Evolutionary conservation across 1,140 invertebrate genomes (phyloP).

Genomic region (Drosophila subobscura): DNA sequence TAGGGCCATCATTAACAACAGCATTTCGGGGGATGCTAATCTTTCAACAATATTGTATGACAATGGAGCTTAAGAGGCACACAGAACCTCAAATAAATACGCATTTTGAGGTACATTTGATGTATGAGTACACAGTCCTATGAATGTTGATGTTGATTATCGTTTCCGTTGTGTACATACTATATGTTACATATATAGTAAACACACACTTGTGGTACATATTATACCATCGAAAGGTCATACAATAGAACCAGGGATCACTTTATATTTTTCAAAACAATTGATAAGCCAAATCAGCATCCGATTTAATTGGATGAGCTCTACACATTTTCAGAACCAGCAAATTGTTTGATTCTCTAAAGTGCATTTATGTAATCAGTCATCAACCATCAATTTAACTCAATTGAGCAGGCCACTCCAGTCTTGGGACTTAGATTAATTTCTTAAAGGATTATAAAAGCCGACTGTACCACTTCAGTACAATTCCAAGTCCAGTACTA

Average conservation of each 20-base stretch:
- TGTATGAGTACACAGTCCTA: too few relatives aligned
- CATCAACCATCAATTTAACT: background rate
- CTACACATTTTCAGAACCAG: background rate
- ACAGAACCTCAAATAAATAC: too few relatives aligned
- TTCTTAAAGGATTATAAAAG: too few relatives aligned
- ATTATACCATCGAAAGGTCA: too few relatives aligned
- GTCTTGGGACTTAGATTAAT: too few relatives aligned
- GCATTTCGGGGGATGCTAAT: slow-evolving; percentile 17
- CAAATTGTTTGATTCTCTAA: background rate
- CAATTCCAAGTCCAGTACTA: too few relatives aligned
- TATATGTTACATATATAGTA: too few relatives aligned
- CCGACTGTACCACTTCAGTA: too few relatives aligned
- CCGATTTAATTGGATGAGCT: slow-evolving; percentile 15
- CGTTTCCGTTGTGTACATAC: background rate
- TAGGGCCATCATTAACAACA: slow-evolving; percentile 28
- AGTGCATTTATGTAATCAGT: slow-evolving; percentile 15
- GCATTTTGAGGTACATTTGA: too few relatives aligned
- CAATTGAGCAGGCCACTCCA: background rate
- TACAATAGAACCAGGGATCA: background rate
- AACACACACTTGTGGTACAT: too few relatives aligned
- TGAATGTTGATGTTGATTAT: background rate
- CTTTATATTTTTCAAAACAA: background rate
- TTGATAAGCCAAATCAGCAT: slow-evolving; percentile 13
- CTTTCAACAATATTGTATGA: too few relatives aligned
- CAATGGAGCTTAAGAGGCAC: too few relatives aligned